phyloP scores from a whole-genome alignment of 92 coral and sea anemone genomes.

The Meandrina meandrites region DNA sequence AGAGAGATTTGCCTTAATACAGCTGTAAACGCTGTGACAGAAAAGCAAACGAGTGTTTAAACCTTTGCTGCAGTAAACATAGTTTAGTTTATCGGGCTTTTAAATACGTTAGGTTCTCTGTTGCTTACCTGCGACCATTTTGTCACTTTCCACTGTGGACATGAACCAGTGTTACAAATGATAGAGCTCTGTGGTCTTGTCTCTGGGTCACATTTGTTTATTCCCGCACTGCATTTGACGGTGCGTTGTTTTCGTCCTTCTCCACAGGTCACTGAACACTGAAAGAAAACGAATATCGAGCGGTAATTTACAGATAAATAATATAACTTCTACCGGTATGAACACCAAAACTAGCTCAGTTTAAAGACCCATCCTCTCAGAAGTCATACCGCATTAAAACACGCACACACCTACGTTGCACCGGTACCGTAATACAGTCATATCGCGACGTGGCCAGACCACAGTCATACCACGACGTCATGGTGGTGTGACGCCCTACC shows the following conservation, averaged over 20 bases:
- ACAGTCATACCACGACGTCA: not conserved
- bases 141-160: constrained; percentile 75
- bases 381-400: no score
- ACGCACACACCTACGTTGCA: no score
- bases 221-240: constrained; percentile 58
- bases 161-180: constrained; percentile 44
- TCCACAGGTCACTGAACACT: constrained; percentile 90
- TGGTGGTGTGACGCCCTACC: not conserved
- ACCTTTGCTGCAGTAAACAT: not conserved
- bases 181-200: constrained; percentile 39
- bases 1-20: not conserved
- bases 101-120: not conserved
- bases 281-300: not conserved
- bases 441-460: no score
- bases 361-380: no score
- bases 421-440: no score
- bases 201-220: constrained; percentile 41
- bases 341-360: no score
- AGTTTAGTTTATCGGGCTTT: not conserved
- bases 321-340: no score
- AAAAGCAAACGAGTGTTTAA: no score
- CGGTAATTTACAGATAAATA: not conserved
- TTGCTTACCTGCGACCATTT: constrained; percentile 66
- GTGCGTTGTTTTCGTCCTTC: constrained; percentile 64
- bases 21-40: not conserved